Base-by-base conservation (phyloP, 2,797 vertebrate genomes). In the Danio choprae region DNA sequence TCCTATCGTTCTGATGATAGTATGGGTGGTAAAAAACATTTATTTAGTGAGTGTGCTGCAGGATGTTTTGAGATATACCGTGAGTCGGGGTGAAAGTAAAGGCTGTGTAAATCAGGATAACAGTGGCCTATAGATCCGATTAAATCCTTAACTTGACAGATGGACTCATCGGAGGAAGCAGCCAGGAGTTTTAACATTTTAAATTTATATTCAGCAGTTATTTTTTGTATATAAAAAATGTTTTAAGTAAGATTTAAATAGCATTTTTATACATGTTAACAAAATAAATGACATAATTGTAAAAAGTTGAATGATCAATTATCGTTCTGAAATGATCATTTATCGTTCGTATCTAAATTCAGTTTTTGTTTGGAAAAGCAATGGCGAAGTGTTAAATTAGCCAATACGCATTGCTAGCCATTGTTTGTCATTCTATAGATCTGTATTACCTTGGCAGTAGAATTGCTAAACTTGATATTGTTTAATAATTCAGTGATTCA, bases 61-160 rank as follows among this genome's bases (percentile, higher is more conserved):
- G 63, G 7, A 55, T 55, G 41, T 40, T 11, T 15, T 63, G 10
- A n/a, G 3, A 74, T 74, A 20, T 38, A 59, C 64, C 44, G 63
- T 60, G 29, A 63, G 16, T 53, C 18, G 46, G 58, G 76, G 73
- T 74, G 64, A 85, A 73, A 83, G 64, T 83, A 65, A 60, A 55
- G 18, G 6, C 22, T 41, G 46, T 71, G 71, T 55, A 74, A 83
- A 83, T 71, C 77, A 82, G 77, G 64, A 80, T 77, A 84, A 82
- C 81, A 36, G 22, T 72, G 73, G 80, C 69, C 64, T 67, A 75
- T 78, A 71, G 74, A 86, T 82, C 74, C 70, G 78, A 86, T 86
- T 84, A 82, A 86, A 48, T 82, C 59, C 59, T 81, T 82, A 78
- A 51, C 51, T 63, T 56, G 77, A 81, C 85, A 86, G 85, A 86